phyloP scores from a whole-genome alignment of 2,888 invertebrate species.

The Sturmia bella region DNA sequence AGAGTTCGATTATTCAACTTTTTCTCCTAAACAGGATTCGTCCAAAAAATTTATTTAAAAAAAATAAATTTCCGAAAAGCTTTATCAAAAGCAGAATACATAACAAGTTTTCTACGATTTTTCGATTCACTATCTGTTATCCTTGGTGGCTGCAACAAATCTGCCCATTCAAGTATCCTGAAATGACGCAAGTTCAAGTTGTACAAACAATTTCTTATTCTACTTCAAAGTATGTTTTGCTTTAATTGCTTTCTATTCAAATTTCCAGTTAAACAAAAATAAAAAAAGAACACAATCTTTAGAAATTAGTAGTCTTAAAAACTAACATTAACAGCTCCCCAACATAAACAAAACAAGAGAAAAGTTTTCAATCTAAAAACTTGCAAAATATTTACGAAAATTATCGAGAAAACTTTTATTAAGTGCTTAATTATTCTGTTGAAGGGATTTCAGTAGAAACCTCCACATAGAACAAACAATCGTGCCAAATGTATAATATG shows the following conservation, averaged over 20 bases:
- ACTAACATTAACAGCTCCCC: slow-evolving; percentile 50
- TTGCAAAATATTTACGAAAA: slow-evolving; percentile 66
- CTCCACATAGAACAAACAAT: too few relatives aligned
- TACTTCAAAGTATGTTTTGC: slow-evolving; percentile 14
- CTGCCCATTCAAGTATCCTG: neutral
- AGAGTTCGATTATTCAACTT: too few relatives aligned
- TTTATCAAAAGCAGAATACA: too few relatives aligned
- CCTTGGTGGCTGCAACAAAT: too few relatives aligned
- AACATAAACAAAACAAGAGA: slow-evolving; percentile 51
- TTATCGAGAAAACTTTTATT: slow-evolving; percentile 64
- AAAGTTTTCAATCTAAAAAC: slow-evolving; percentile 66
- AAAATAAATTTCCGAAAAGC: too few relatives aligned
- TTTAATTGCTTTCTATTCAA: slow-evolving; percentile 48
- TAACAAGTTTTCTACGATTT: too few relatives aligned
- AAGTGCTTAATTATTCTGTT: slow-evolving; percentile 65
- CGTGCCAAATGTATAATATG: too few relatives aligned
- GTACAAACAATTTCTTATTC: slow-evolving; percentile 16
- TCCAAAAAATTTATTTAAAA: too few relatives aligned
- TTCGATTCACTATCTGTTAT: too few relatives aligned
- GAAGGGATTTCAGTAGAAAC: slow-evolving; percentile 35
- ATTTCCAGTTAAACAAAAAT: slow-evolving; percentile 38
- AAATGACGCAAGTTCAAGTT: slow-evolving; percentile 12
- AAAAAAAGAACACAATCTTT: slow-evolving; percentile 32
- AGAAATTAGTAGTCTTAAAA: slow-evolving; percentile 52
- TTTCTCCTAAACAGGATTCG: too few relatives aligned